These are phyloP conservation scores for Nestor notabilis DNA, from an alignment of 2,113 vertebrate genomes.

Conservation along the genomic window DNA sequence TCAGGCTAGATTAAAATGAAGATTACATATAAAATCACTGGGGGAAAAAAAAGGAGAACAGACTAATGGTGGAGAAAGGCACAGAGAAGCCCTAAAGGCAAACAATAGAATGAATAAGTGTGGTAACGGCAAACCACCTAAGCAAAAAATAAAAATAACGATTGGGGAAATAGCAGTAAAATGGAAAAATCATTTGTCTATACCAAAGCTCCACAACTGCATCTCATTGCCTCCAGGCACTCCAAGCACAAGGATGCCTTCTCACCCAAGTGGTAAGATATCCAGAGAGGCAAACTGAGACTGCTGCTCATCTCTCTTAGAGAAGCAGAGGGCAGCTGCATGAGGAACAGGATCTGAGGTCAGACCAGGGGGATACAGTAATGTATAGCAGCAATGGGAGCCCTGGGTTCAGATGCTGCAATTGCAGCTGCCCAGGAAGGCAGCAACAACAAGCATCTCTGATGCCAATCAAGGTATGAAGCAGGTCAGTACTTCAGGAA, in stretches of 20 bases:
- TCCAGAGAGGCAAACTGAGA: neutral
- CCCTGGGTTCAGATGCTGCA: rapidly evolving
- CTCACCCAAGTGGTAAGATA: neutral
- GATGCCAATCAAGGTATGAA: neutral
- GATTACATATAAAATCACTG: slow-evolving; percentile 48
- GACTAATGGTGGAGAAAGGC: slow-evolving; percentile 52
- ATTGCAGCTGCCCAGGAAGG: neutral
- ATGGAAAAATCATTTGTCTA: slow-evolving; percentile 7
- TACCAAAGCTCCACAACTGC: neutral
- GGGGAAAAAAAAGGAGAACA: neutral
- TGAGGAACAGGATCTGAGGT: neutral
- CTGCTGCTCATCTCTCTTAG: neutral
- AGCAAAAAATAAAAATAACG: slow-evolving; percentile 55
- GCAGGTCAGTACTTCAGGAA: neutral
- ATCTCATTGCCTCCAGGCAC: neutral
- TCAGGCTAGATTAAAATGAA: slow-evolving; percentile 37
- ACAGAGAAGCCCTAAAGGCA: slow-evolving; percentile 42
- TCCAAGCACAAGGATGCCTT: neutral
- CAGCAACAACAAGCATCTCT: neutral
- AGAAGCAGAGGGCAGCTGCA: neutral
- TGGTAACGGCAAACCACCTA: slow-evolving; percentile 46
- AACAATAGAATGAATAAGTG: slow-evolving; percentile 39
- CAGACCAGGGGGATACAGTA: rapidly evolving
- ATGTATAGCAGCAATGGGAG: neutral
- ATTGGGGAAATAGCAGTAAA: slow-evolving; percentile 38